Evolutionary conservation across 37 sponge, comb jelly and placozoan species (phyloP), one percentile per base, ranked within the genome.

Genomic region (Petrosia ficiformis): DNA sequence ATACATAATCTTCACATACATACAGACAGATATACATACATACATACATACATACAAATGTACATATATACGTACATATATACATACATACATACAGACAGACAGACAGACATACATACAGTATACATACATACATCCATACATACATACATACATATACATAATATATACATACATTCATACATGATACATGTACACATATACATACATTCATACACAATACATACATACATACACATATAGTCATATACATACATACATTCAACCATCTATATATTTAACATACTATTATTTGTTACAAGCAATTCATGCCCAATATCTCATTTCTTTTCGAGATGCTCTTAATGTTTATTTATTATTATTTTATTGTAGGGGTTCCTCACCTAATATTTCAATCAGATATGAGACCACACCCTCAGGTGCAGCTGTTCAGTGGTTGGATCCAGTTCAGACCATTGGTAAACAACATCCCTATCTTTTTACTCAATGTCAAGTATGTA

Each of bases 361-460:
- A 28, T 68, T 16, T 11, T 68, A 28, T 68, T 35, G 36, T 8
- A 10, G 39, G 35, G 25, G 73, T 30, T n/a, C 58, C 83, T 42
- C 24, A 59, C 10, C 66, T 10, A 44, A 10, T 8, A 48, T 90
- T 22, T 63, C 42, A 1, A 74, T 95, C 28, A 29, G 57, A 39
- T 95, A 95, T 81, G 57, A 72, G 44, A 93, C 93, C 4, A 65
- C 80, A 2, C 85, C 92, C 10, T 35, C 40, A 2, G 72, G 90
- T 52, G 39, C 72, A 39, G 97, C 93, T 21, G 83, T 96, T 1
- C 97, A 96, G 73, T 93, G 94, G 87, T 79, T 96, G 54, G 88
- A 78, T 2, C 85, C 97, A 31, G 74, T 72, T 11, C 97, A 96
- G 86, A 96, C 97, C 22, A 75, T 78, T 21, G 97, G 93, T 6